phyloP scores from a whole-genome alignment of 2,113 vertebrate species.

The Coryphaenoides rupestris region DNA sequence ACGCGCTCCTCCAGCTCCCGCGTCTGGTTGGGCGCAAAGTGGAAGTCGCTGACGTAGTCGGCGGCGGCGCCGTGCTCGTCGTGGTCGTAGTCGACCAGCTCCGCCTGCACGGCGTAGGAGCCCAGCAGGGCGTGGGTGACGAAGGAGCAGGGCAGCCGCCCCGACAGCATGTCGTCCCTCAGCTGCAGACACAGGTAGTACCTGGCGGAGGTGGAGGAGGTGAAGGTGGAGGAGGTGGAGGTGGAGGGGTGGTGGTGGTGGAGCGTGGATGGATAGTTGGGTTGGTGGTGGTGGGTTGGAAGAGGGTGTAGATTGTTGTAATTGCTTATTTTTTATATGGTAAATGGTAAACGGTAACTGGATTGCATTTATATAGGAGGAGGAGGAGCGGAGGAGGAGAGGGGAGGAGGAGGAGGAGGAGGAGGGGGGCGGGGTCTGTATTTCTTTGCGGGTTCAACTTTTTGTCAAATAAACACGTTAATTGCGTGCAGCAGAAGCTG shows the following conservation, averaged over 20 bases:
- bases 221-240: too few relatives aligned
- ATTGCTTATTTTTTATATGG: too few relatives aligned
- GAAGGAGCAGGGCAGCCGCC: slow-evolving; percentile 95
- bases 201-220: slow-evolving; percentile 63
- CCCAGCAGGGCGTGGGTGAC: slow-evolving; percentile 95
- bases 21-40: slow-evolving; percentile 93
- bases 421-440: too few relatives aligned
- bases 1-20: slow-evolving; percentile 95
- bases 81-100: slow-evolving; percentile 89
- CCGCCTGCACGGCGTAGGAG: slow-evolving; percentile 92
- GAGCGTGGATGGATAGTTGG: too few relatives aligned
- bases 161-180: slow-evolving; percentile 94
- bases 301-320: too few relatives aligned
- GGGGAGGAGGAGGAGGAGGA: background rate
- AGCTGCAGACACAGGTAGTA: slow-evolving; percentile 99
- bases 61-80: slow-evolving; percentile 83
- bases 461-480: background rate
- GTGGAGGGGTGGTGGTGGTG: too few relatives aligned
- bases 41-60: slow-evolving; percentile 90
- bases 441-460: background rate
- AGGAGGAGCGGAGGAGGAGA: too few relatives aligned
- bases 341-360: too few relatives aligned
- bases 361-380: too few relatives aligned
- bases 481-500: background rate
- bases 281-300: slow-evolving; percentile 18